Conservation (phyloP, 2,888 invertebrate species). For the Pachycephus smyrnensis region DNA sequence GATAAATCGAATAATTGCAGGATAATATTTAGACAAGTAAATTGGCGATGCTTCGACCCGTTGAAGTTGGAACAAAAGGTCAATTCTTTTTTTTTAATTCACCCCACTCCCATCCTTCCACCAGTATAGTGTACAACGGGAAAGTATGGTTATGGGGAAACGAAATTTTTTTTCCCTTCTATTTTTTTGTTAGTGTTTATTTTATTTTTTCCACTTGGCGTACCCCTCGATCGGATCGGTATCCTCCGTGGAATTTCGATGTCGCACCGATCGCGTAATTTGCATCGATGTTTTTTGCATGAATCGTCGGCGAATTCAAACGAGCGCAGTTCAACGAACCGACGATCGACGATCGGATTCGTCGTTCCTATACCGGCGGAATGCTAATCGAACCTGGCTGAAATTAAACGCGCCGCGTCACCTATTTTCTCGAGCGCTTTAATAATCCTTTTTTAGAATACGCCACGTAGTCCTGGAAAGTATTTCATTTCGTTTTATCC, state of each 20-base stretch:
- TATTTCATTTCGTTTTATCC: neutral
- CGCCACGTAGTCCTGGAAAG: neutral
- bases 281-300: neutral
- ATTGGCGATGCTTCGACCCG: slow-evolving; percentile 38
- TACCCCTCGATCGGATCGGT: neutral
- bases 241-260: neutral
- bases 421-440: neutral
- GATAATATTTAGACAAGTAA: slow-evolving; percentile 63
- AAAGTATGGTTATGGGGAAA: neutral
- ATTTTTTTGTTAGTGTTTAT: neutral
- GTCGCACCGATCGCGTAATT: neutral
- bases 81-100: neutral
- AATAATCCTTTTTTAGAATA: neutral
- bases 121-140: neutral
- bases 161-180: neutral
- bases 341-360: neutral
- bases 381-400: neutral
- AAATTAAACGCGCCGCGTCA: neutral
- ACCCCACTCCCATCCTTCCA: neutral
- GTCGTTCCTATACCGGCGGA: neutral
- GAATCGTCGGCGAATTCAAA: neutral
- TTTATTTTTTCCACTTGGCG: neutral
- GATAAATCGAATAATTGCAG: slow-evolving; percentile 66
- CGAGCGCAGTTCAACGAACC: neutral
- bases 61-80: neutral